A percentile compares a stretch with the other conserved stretches of the same genome.
These are phyloP conservation scores for Drosophila biarmipes DNA, from an alignment of 1,140 invertebrate species.

Conservation along the genomic window DNA sequence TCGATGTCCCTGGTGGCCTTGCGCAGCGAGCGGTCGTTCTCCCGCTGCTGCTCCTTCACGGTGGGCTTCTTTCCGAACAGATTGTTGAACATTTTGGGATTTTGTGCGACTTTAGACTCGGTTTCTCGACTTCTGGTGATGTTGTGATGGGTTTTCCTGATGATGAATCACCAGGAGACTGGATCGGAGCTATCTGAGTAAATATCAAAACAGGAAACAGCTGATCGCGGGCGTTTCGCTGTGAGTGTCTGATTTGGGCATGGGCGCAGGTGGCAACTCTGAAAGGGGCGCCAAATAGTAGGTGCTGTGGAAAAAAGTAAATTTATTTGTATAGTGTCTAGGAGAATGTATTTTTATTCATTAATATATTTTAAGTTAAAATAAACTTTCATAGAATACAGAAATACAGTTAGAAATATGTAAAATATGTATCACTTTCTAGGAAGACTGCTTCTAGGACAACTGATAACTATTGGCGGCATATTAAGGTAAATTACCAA, in stretches of 20 bases:
- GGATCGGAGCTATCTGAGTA: slow-evolving; percentile 15
- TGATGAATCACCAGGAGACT: slow-evolving; percentile 56
- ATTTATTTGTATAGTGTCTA: too few species aligned
- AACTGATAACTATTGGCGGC: too few species aligned
- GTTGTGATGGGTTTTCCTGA: slow-evolving; percentile 30
- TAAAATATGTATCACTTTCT: too few species aligned
- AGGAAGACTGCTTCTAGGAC: too few species aligned
- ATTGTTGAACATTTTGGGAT: slow-evolving; percentile 82
- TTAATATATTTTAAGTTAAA: too few species aligned
- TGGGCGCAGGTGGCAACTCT: neutral
- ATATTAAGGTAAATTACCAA: too few species aligned
- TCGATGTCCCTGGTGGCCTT: slow-evolving; percentile 94
- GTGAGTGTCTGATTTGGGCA: slow-evolving; percentile 3
- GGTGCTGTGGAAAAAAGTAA: too few species aligned
- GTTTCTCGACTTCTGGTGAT: neutral
- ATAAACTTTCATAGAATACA: too few species aligned
- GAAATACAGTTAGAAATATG: too few species aligned
- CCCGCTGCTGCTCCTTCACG: slow-evolving; percentile 90
- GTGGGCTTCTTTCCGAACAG: slow-evolving; percentile 86
- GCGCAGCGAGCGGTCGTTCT: slow-evolving; percentile 91
- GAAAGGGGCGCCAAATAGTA: neutral
- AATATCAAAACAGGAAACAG: slow-evolving; percentile 55
- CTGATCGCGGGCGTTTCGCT: slow-evolving; percentile 18
- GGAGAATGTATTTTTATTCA: too few species aligned
- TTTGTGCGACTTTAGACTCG: neutral